Evolutionary conservation across 2,888 invertebrate species (phyloP).

Genomic region (Trichopria drosophilae): DNA sequence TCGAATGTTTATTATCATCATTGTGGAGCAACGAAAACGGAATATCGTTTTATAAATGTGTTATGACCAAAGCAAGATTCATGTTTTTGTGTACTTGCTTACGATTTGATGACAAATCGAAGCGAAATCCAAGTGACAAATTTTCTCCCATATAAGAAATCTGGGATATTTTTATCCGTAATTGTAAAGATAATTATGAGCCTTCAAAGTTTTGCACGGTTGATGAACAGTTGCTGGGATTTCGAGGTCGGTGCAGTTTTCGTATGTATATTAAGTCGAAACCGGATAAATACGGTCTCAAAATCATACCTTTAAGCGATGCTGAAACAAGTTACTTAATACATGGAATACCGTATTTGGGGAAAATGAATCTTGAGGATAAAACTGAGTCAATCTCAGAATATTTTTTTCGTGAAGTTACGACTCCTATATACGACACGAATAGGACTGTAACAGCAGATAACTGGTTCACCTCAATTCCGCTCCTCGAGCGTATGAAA

Average conservation of each 20-base stretch:
- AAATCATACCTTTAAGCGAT: conserved; percentile 49
- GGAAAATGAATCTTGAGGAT: conserved; percentile 8
- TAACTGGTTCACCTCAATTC: conserved; percentile 32
- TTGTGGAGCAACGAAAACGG: conserved; percentile 29
- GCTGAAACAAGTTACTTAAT: conserved; percentile 45
- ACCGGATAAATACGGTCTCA: conserved; percentile 49
- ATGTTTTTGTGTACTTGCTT: conserved; percentile 26
- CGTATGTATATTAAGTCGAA: conserved; percentile 44
- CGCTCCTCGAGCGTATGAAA: conserved; percentile 30
- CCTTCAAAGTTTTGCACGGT: conserved; percentile 39
- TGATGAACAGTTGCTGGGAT: conserved; percentile 43
- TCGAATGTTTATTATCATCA: conserved; percentile 13
- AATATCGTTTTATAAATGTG: conserved; percentile 27
- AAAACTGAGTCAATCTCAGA: conserved; percentile 14
- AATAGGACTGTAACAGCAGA: conserved; percentile 24
- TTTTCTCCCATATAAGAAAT: conserved; percentile 31
- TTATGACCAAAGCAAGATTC: conserved; percentile 27
- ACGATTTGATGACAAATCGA: conserved; percentile 29
- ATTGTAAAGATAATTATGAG: conserved; percentile 28
- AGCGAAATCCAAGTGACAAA: conserved; percentile 26
- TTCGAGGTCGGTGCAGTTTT: conserved; percentile 38
- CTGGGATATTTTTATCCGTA: conserved; percentile 28
- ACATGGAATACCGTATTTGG: conserved; percentile 7
- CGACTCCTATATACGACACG: conserved; percentile 17
- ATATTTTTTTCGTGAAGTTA: conserved; percentile 19